phyloP scores from a whole-genome alignment of 2,888 invertebrate species.

The Tigriopus californicus region DNA sequence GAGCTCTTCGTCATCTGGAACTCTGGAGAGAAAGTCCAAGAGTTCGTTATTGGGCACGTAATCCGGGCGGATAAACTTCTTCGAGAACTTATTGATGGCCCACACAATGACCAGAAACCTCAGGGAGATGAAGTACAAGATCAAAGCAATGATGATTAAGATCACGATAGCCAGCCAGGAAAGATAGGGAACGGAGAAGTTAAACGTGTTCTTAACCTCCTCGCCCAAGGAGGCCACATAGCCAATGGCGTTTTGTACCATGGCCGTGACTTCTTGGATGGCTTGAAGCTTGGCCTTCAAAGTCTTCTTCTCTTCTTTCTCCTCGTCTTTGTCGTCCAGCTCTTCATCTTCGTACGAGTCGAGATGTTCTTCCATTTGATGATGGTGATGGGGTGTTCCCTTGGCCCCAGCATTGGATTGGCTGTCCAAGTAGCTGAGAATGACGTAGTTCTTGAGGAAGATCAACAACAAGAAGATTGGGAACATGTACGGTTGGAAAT shows the following conservation, averaged over 20 bases:
- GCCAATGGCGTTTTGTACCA: conserved; percentile 54
- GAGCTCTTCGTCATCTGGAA: conserved; percentile 81
- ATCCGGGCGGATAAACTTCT: conserved; percentile 76
- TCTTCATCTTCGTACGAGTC: not conserved
- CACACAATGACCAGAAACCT: conserved; percentile 32
- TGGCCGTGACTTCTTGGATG: conserved; percentile 90
- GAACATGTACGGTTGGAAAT: conserved; percentile 86
- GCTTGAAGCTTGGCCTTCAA: conserved; percentile 80
- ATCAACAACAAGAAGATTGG: conserved; percentile 60
- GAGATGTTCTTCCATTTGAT: not conserved
- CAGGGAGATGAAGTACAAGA: conserved; percentile 7
- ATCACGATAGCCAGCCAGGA: conserved; percentile 74
- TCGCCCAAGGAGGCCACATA: conserved; percentile 19
- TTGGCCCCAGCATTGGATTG: not conserved
- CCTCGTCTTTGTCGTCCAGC: conserved; percentile 7
- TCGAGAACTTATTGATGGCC: conserved; percentile 90
- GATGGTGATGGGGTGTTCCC: not conserved
- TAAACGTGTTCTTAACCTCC: conserved; percentile 39
- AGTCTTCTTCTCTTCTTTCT: conserved; percentile 47
- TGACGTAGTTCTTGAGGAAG: conserved; percentile 51
- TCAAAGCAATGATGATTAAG: conserved; percentile 47
- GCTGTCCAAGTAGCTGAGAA: conserved; percentile 23
- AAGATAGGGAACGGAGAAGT: conserved; percentile 89
- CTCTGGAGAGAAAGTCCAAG: conserved; percentile 75
- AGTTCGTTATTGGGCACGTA: conserved; percentile 93